Evolutionary conservation across 2,888 invertebrate genomes (phyloP), one percentile per base, ranked within the genome.

Genomic region (Philhelius pedissequus): DNA sequence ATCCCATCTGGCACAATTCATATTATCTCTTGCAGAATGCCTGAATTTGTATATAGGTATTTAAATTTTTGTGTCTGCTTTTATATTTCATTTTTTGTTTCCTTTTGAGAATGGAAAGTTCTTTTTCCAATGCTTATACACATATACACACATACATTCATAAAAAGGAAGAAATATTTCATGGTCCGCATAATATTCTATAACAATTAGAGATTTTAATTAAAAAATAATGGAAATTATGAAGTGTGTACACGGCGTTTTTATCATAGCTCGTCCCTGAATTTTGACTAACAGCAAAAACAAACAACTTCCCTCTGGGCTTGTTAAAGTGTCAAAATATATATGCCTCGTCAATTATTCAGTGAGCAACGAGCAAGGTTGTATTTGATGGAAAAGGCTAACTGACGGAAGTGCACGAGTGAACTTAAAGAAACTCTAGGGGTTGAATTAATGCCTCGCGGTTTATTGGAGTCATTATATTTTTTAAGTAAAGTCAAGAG

Each of bases 201-300:
- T 77, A 77, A 77, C 68, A 82, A n/a, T n/a, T n/a, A 78, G 60
- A 68, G 82, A 82, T 82, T 82, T 82, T 82, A 82, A 82, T 82
- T 82, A 82, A 78, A 82, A 78, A 77, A 73, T 73, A 82, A 82
- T 82, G 73, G 71, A 82, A 82, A 77, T 82, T 82, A 82, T 82
- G 68, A 82, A 77, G 66, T 70, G 66, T 62, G 25, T 8, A 25
- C 22, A 6, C 7, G 20, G 18, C 30, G 15, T 15, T 82, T 73
- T 78, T 68, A 48, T 60, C 35, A 48, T 60, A 40, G 35, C 20
- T 40, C 58, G 71, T 35, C 81, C 66, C 77, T 77, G 66, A 52
- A 11, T 25, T 48, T 30, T 27, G 20, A 52, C 58, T 20, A 40
- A 43, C 9, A 43, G 22, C 32, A 32, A 54, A 11, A 13, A 32